phyloP scores from a whole-genome alignment of 1,140 invertebrate species.

The Theocolax elegans region DNA sequence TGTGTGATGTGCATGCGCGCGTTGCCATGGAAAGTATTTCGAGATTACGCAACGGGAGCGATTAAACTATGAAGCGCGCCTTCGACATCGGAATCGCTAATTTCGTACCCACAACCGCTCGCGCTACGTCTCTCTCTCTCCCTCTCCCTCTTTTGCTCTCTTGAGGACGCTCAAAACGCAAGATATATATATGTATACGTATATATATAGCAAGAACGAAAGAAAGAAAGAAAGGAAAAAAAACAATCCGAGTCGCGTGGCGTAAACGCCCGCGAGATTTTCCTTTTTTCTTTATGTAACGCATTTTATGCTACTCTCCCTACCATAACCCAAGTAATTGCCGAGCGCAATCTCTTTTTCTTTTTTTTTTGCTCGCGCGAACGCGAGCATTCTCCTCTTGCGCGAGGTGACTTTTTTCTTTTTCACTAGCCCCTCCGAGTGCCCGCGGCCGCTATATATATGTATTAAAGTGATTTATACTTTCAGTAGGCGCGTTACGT shows the following conservation, averaged over 20 bases:
- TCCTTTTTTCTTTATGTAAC: conserved; percentile 31
- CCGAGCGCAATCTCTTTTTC: background rate
- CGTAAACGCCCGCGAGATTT: conserved; percentile 26
- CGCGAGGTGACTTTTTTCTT: background rate
- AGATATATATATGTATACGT: no score
- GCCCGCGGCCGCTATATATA: background rate
- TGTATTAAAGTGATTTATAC: no score
- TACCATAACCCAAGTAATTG: background rate
- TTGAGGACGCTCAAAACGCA: no score
- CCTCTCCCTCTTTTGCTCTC: conserved; percentile 28
- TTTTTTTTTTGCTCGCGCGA: background rate
- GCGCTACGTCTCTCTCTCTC: conserved; percentile 24
- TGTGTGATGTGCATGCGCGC: background rate
- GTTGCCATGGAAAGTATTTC: conserved; percentile 45
- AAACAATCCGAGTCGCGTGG: conserved; percentile 9
- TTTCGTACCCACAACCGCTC: background rate
- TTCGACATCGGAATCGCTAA: conserved; percentile 21
- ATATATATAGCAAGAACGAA: no score
- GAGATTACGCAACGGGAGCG: conserved; percentile 44
- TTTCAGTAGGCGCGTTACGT: no score
- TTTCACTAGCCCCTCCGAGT: background rate
- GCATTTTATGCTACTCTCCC: conserved; percentile 10
- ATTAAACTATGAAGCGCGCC: conserved; percentile 8
- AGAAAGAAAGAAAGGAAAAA: background rate
- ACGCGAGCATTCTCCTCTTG: no score